These are phyloP conservation scores for Wasmannia auropunctata DNA, from an alignment of 1,140 invertebrate genomes.

Conservation along the genomic window DNA sequence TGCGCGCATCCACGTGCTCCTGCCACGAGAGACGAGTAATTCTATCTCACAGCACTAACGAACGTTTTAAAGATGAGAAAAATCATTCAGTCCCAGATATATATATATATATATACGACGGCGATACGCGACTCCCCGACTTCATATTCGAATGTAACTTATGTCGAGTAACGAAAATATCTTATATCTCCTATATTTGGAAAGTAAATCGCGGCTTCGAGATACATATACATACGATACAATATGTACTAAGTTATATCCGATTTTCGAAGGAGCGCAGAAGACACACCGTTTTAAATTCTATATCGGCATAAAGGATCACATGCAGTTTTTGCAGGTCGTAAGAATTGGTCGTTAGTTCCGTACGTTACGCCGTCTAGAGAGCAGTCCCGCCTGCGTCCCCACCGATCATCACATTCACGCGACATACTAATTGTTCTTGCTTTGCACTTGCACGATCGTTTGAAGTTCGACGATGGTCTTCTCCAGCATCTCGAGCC, in stretches of 20 bases:
- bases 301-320: conserved; percentile 58
- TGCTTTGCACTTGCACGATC: conserved; percentile 82
- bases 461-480: conserved; percentile 82
- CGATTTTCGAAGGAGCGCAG: conserved; percentile 61
- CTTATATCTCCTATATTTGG: conserved; percentile 63
- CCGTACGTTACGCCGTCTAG: conserved; percentile 46
- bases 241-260: conserved; percentile 48
- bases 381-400: not conserved
- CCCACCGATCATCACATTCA: not conserved
- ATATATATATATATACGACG: conserved; percentile 31
- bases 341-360: conserved; percentile 56
- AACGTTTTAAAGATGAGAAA: conserved; percentile 65
- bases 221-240: conserved; percentile 64
- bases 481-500: conserved; percentile 84
- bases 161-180: conserved; percentile 60
- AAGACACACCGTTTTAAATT: conserved; percentile 59
- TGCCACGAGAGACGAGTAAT: conserved; percentile 62
- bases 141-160: conserved; percentile 54
- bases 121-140: conserved; percentile 31
- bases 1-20: conserved; percentile 36
- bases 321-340: conserved; percentile 48
- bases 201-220: conserved; percentile 64
- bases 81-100: conserved; percentile 50
- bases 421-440: conserved; percentile 76
- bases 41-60: conserved; percentile 72